Evolutionary conservation across 2,797 vertebrate species (phyloP).

Genomic region (Neosilurus mollespiculum): DNA sequence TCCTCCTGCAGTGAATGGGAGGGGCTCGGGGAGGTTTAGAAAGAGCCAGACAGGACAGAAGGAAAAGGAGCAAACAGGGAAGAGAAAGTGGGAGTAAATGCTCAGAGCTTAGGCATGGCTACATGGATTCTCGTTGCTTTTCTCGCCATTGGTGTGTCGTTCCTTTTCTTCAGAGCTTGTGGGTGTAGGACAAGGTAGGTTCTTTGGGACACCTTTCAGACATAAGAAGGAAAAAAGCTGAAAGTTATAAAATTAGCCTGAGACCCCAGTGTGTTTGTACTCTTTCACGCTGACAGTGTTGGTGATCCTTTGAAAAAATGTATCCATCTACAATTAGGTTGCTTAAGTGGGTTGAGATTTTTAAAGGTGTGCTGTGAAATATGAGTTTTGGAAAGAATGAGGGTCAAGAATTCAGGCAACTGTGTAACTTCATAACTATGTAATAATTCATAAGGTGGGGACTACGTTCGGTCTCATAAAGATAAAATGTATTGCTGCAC

Average conservation of each 20-base stretch:
- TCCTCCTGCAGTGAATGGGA: background rate
- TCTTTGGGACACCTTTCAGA: background rate
- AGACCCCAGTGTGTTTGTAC: background rate
- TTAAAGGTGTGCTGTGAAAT: background rate
- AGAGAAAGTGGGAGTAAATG: constrained; percentile 3
- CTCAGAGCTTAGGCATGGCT: constrained; percentile 30
- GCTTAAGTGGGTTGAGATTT: background rate
- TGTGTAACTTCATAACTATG: background rate
- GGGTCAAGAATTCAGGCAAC: background rate
- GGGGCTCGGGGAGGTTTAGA: constrained; percentile 1
- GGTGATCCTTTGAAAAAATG: background rate
- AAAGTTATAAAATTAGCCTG: background rate
- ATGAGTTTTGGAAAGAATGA: background rate
- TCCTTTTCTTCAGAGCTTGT: constrained; percentile 17
- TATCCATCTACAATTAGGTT: background rate
- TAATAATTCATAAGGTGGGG: background rate
- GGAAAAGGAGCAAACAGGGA: background rate
- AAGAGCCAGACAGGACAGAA: constrained; percentile 13
- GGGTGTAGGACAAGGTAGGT: constrained; percentile 37
- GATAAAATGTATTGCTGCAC: too few species aligned
- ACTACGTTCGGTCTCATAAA: background rate
- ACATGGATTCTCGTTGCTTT: constrained; percentile 17
- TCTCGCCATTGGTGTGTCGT: constrained; percentile 4
- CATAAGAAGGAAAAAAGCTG: background rate
- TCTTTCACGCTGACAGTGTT: background rate